phyloP scores from a whole-genome alignment of 2,113 vertebrate genomes.

The Catharus fuscescens region DNA sequence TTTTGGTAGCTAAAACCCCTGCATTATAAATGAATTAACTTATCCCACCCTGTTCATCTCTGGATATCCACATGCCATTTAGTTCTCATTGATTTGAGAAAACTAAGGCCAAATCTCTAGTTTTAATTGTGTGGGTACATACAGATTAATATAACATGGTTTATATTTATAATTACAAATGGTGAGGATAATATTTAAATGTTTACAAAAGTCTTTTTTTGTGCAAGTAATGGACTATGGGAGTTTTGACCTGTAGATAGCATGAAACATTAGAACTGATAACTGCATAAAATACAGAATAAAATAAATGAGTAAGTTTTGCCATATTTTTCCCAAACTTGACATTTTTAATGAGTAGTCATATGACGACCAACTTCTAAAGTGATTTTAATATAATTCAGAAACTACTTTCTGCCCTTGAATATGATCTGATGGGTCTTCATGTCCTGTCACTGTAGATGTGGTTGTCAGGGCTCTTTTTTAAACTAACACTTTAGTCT shows the following conservation, averaged over 20 bases:
- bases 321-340: not conserved
- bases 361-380: not conserved
- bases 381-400: not conserved
- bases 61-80: not conserved
- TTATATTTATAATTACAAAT: not conserved
- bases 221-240: not conserved
- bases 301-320: not conserved
- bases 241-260: not conserved
- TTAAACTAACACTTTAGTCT: not conserved
- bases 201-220: not conserved
- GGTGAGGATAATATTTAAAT: not conserved
- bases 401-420: not conserved
- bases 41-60: not conserved
- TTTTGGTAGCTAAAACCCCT: not conserved
- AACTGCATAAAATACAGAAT: not conserved
- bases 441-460: not conserved
- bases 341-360: not conserved
- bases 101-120: not conserved
- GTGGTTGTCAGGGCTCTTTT: not conserved
- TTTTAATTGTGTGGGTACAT: not conserved
- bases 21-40: not conserved
- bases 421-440: not conserved
- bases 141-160: not conserved
- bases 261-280: not conserved
- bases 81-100: not conserved